A percentile compares a stretch with the other conserved stretches of the same genome.
These are phyloP conservation scores for Camptogramma bilineatum DNA, from an alignment of 2,888 invertebrate species.

Conservation along the genomic window DNA sequence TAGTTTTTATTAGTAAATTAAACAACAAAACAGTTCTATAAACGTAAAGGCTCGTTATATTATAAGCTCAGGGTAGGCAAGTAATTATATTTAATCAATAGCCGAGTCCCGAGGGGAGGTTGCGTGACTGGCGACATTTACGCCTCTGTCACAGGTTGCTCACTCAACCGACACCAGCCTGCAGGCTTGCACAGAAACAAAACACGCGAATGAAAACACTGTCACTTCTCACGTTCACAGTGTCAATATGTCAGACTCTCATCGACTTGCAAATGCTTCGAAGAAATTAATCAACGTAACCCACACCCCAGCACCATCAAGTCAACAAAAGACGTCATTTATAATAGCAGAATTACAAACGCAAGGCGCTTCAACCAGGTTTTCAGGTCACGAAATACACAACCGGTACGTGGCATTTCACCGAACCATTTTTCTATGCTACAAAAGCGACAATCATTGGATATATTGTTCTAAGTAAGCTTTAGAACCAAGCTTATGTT, in stretches of 20 bases:
- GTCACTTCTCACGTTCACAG: slow-evolving; percentile 12
- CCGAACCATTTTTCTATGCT: slow-evolving; percentile 30
- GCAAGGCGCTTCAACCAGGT: slow-evolving; percentile 61
- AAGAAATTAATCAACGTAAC: slow-evolving; percentile 28
- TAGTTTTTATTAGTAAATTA: neutral
- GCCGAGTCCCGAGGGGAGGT: slow-evolving; percentile 50
- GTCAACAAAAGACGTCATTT: slow-evolving; percentile 52
- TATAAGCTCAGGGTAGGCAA: slow-evolving; percentile 19
- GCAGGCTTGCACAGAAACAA: slow-evolving; percentile 18
- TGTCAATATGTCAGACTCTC: slow-evolving; percentile 13
- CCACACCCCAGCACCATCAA: slow-evolving; percentile 36
- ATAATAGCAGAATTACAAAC: slow-evolving; percentile 59
- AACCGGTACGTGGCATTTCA: slow-evolving; percentile 44
- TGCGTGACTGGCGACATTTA: slow-evolving; percentile 70
- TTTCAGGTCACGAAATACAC: slow-evolving; percentile 69
- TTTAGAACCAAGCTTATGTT: no score
- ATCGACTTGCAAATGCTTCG: slow-evolving; percentile 19
- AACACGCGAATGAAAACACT: slow-evolving; percentile 24
- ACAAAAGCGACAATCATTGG: slow-evolving; percentile 23
- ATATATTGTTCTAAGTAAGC: slow-evolving; percentile 36
- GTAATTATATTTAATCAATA: slow-evolving; percentile 69
- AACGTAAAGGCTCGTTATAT: slow-evolving; percentile 32
- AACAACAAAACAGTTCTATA: slow-evolving; percentile 2
- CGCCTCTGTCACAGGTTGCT: slow-evolving; percentile 55
- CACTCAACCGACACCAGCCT: slow-evolving; percentile 24